phyloP scores from a whole-genome alignment of 2,113 vertebrate genomes.

The Chaetodon auriga region DNA sequence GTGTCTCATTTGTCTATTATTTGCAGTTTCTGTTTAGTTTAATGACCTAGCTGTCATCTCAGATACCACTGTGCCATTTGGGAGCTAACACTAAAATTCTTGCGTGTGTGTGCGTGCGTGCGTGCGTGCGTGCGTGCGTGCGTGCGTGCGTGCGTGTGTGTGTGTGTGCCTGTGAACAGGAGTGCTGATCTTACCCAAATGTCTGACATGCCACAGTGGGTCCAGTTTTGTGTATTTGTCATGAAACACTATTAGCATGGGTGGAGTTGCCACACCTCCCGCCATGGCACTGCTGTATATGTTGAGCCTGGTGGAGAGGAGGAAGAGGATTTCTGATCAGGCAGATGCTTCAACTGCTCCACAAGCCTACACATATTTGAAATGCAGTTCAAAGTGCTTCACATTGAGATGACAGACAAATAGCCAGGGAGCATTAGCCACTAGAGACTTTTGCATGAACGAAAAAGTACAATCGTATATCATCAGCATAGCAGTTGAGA shows the following conservation, averaged over 20 bases:
- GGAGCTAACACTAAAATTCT: not conserved
- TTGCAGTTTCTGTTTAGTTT: no score
- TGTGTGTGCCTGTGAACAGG: no score
- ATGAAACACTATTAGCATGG: conserved; percentile 97
- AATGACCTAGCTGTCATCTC: no score
- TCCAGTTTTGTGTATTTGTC: conserved; percentile 89
- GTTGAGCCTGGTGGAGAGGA: conserved; percentile 86
- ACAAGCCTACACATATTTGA: not conserved
- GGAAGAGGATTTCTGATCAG: not conserved
- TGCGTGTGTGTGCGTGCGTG: not conserved
- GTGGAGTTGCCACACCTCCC: conserved; percentile 93
- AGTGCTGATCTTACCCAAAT: conserved; percentile 88
- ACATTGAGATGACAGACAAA: not conserved
- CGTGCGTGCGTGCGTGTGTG: no score
- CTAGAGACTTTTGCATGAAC: not conserved
- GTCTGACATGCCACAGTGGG: conserved; percentile 93
- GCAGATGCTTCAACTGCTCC: not conserved
- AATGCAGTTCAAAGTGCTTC: not conserved
- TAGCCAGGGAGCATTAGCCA: not conserved
- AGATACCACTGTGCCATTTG: not conserved
- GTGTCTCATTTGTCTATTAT: not conserved
- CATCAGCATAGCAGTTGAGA: not conserved
- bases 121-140: no score
- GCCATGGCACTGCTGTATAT: conserved; percentile 95
- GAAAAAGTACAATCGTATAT: not conserved